Conservation (phyloP, 1,140 invertebrate genomes). For the Hyposmocoma kahamanoa region DNA sequence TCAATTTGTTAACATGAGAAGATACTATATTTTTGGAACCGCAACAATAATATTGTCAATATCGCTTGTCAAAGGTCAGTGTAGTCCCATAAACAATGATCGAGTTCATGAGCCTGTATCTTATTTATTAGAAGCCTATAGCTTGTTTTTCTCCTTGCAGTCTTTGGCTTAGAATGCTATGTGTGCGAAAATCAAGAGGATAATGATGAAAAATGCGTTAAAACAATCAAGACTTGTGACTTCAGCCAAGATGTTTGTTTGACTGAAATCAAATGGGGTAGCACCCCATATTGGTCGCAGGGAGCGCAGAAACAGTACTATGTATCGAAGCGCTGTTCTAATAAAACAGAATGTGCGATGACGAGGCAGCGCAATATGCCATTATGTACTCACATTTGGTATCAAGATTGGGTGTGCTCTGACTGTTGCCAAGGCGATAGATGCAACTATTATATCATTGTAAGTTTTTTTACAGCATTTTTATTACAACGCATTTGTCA, state of each 20-base stretch:
- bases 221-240: constrained; percentile 93
- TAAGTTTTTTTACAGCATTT: constrained; percentile 76
- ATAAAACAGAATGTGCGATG: constrained; percentile 84
- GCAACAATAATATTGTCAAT: neutral
- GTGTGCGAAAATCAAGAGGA: constrained; percentile 94
- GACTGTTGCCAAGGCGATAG: constrained; percentile 97
- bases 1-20: neutral
- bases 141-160: constrained; percentile 60
- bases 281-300: constrained; percentile 95
- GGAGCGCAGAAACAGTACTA: constrained; percentile 95
- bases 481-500: too few species aligned
- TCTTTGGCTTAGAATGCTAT: constrained; percentile 90
- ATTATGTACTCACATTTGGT: constrained; percentile 96
- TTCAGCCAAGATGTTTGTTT: constrained; percentile 90
- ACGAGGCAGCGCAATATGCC: constrained; percentile 80
- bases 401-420: constrained; percentile 97
- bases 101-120: neutral
- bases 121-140: constrained; percentile 6
- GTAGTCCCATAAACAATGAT: neutral
- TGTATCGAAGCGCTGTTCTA: constrained; percentile 93
- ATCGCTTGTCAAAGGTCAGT: constrained; percentile 15
- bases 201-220: constrained; percentile 94
- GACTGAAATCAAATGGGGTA: constrained; percentile 93
- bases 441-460: constrained; percentile 97
- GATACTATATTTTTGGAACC: neutral